Evolutionary conservation across 1,140 invertebrate genomes (phyloP).

Genomic region (Tachypleus tridentatus): DNA sequence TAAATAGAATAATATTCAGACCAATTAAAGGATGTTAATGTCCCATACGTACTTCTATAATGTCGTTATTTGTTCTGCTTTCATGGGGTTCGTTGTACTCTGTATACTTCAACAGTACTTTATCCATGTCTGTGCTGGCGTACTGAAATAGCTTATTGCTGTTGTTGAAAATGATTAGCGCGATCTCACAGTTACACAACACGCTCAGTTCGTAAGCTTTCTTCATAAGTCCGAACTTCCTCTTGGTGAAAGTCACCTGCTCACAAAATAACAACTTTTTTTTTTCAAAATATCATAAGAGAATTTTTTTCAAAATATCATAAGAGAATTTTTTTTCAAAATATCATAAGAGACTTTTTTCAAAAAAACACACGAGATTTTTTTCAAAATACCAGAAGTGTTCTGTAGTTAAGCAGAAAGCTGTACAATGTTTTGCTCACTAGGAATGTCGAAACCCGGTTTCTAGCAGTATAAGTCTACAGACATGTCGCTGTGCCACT

Average conservation of each 20-base stretch:
- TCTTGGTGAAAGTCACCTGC: conserved; percentile 98
- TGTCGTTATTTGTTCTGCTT: conserved; percentile 98
- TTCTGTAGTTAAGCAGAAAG: no score
- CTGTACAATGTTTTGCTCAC: no score
- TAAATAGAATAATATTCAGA: no score
- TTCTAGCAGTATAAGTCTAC: no score
- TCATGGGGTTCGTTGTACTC: conserved; percentile 99
- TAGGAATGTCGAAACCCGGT: no score
- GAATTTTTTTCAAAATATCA: neutral
- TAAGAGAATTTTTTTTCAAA: no score
- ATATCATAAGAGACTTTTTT: neutral
- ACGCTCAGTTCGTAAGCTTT: conserved; percentile 98
- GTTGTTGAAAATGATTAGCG: conserved; percentile 97
- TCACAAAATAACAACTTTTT: conserved; percentile 9
- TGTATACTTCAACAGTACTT: conserved; percentile 97
- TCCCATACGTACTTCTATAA: conserved; percentile 78
- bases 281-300: neutral
- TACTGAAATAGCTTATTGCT: conserved; percentile 99
- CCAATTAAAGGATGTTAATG: no score
- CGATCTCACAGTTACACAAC: conserved; percentile 98
- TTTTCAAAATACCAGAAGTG: no score
- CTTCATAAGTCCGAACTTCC: conserved; percentile 99
- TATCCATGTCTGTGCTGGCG: conserved; percentile 98
- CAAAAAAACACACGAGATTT: no score
- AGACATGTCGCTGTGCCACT: no score